phyloP scores from a whole-genome alignment of 1,140 invertebrate genomes.

The Panonychus citri region DNA sequence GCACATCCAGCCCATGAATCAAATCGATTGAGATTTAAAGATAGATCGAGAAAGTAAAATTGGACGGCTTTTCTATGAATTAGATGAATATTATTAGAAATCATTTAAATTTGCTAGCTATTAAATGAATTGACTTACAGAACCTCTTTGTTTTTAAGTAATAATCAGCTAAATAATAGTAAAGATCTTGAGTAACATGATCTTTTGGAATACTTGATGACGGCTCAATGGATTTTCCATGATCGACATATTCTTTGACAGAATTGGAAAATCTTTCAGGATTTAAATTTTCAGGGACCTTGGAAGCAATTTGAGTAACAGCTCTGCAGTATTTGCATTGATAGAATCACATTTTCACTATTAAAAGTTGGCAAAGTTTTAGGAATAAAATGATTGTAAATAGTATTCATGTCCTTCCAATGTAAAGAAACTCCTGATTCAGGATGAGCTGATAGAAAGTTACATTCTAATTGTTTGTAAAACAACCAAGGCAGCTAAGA shows the following conservation, averaged over 20 bases:
- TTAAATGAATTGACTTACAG: no score
- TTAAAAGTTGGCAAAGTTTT: slow-evolving; percentile 55
- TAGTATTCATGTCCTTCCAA: slow-evolving; percentile 45
- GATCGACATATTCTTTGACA: slow-evolving; percentile 20
- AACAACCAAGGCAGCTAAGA: slow-evolving; percentile 5
- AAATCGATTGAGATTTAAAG: slow-evolving; percentile 45
- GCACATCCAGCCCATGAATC: slow-evolving; percentile 80
- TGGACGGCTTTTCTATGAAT: slow-evolving; percentile 38
- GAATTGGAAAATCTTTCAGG: slow-evolving; percentile 13
- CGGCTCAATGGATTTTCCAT: slow-evolving; percentile 9
- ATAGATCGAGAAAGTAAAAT: slow-evolving; percentile 59
- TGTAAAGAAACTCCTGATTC: slow-evolving; percentile 28
- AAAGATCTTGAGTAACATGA: slow-evolving; percentile 31
- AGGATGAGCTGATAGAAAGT: background rate
- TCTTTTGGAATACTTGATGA: slow-evolving; percentile 7
- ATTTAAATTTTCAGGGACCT: slow-evolving; percentile 35
- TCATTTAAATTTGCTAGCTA: no score
- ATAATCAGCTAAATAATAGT: slow-evolving; percentile 70
- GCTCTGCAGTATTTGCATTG: slow-evolving; percentile 30
- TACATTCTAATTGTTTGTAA: background rate
- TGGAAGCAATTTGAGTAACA: slow-evolving; percentile 47
- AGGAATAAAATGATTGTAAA: slow-evolving; percentile 65
- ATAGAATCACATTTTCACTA: slow-evolving; percentile 23
- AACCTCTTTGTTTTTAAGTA: slow-evolving; percentile 65
- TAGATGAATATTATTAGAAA: no score